A percentile compares a stretch with the other conserved stretches of the same genome.
phyloP scores from a whole-genome alignment of 1,140 invertebrate species.

The Polypedilum pembai region DNA sequence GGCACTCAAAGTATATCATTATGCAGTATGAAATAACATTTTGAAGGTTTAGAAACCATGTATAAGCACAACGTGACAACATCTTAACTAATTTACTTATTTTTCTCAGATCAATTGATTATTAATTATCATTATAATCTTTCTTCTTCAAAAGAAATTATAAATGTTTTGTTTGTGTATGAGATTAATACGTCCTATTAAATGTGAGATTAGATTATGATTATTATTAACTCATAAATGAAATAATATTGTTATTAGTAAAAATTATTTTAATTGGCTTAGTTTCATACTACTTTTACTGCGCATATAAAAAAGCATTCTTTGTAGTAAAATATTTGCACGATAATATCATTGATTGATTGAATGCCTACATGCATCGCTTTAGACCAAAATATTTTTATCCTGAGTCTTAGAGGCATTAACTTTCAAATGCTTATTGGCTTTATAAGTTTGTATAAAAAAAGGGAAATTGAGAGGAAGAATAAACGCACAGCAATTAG shows the following conservation, averaged over 20 bases:
- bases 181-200: constrained; percentile 1
- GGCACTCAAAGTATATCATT: no score
- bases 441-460: background rate
- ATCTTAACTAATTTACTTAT: no score
- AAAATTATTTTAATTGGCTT: constrained; percentile 5
- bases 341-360: background rate
- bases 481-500: background rate
- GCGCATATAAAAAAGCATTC: background rate
- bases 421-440: background rate
- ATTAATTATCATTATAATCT: no score
- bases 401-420: background rate
- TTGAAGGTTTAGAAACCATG: no score
- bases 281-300: background rate
- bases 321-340: background rate
- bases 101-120: no score
- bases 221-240: background rate
- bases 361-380: background rate
- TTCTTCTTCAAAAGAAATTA: no score
- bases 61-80: no score
- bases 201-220: background rate
- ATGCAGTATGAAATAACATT: no score
- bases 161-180: background rate
- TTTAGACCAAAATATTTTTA: background rate
- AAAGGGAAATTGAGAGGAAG: background rate
- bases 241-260: background rate